Base-by-base conservation (phyloP, 2,113 vertebrate species). In the Nicator chloris region DNA sequence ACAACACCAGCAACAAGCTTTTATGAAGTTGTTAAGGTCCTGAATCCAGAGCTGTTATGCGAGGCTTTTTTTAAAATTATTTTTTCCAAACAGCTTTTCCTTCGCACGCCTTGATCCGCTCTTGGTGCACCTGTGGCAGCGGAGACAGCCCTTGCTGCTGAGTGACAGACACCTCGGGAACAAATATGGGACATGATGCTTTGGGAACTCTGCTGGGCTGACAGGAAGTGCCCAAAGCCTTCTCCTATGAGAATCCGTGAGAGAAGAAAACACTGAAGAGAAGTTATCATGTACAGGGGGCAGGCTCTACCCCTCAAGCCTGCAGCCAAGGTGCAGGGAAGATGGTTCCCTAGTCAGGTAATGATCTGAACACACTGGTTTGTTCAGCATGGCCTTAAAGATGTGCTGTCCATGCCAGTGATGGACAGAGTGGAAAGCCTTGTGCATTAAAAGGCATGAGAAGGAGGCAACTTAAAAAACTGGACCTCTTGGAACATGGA, bases 1-100 rank as follows among this genome's bases (percentile, higher is more conserved):
- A 96, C 88, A 95, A 86, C 83, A 90, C 63, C 80, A 96, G 83
- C 86, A 95, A 96, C 92, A 96, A 93, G 92, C 90, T 93, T 96
- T 97, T 95, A 97, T 79, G 86, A 93, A 94, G 79, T 83, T 96
- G 93, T 94, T 96, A 96, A 56, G 87, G 93, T 72, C 82, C 77
- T 77, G 87, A 96, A 95, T 88, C 80, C 81, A 90, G 81, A 96
- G 86, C 89, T 86, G 70, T 73, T 87, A 80, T 40, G 78, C 10
- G 18, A 70, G 26, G 50, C 53, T 84, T 51, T 82, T 92, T 92
- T 89, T 15, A 26, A 90, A 87, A 61, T 86, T 51, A 28, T 66
- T 77, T 86, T 70, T 75, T 78, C 72, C 50, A 72, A 95, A 72
- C 2, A 3, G 73, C 37, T 91, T 95, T 94, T 93, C 75, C 75